Base-by-base conservation (phyloP, 2,888 invertebrate species). In the Axea sp. region DNA sequence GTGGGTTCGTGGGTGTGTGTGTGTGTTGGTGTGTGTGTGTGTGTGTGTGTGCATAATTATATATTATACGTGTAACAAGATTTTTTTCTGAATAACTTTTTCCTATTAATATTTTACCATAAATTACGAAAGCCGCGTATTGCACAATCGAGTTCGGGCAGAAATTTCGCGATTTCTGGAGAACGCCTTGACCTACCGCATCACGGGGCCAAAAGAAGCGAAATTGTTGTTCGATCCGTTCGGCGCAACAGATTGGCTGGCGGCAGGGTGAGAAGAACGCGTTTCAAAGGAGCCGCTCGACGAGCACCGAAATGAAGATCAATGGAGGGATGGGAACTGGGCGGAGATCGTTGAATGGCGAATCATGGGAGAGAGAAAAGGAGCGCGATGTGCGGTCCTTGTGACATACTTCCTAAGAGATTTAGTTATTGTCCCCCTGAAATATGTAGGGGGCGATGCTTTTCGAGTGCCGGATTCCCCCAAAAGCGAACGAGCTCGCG, bases 321-420 rank as follows among this genome's bases (percentile, higher is more conserved):
- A 69, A 73, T 73, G 69, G 73, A 55, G 76, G 69, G 73, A 76
- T 76, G 76, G 76, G 76, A 69, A 69, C 69, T 76, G 76, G 76
- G 76, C 76, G 76, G 73, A 59, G 65, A 76, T 73, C 76, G 76
- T 76, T 76, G 73, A 76, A 76, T 76, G 73, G 76, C 76, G 76
- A 76, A 76, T 76, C 71, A 76, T 73, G 60, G 62, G 64, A 71
- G 62, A 69, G 72, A 57, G 71, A 65, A 64, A 76, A 76, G 65
- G 71, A 73, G 65, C 76, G 73, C 67, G 73, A 68, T 76, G 73
- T 76, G 74, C 71, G 76, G 76, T 76, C 76, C 53, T 33, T 47
- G 69, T 69, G 74, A 74, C 69, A 65, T 69, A 69, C 69, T 69
- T 69, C 53, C 45, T 69, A 35, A 37, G 14, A 60, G 69, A 69